Base-by-base conservation (phyloP, 1,140 invertebrate species). In the Pseudomyrmex flavicornis region DNA sequence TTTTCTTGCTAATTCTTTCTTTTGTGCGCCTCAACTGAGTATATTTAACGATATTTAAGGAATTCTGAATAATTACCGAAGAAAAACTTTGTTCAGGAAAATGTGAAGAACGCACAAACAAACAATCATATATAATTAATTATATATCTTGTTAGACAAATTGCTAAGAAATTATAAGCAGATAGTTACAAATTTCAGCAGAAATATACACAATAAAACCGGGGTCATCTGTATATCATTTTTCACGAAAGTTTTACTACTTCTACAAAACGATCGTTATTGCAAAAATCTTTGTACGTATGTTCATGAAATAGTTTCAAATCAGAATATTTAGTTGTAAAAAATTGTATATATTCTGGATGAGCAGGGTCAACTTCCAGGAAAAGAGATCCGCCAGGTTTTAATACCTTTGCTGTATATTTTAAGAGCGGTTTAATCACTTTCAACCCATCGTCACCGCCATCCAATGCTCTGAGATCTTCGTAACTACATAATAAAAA, bases 391-490 rank as follows among this genome's bases (percentile, higher is more conserved):
- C 96, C 96, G 1, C 91, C 91, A 1, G 93, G 83, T 74, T 94
- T 94, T 52, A 96, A 90, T 59, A 93, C 89, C 15, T 88, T 85
- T 17, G 95, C 93, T 10, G 95, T 94, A 76, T 95, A 93, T 56
- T 94, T 93, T 70, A 96, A 92, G 17, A 96, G 94, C 54, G 94
- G 85, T 73, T 95, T 95, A 52, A 96, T 95, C 7, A 96, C 86
- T 66, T 94, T 92, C 54, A 96, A 89, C 2, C 96, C 96, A 92
- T 96, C 96, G 5, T 91, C 85, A 10, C 96, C 96, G 12, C 96
- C 96, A 91, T 96, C 95, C 52, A 96, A 89, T 3, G 96, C 96
- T 84, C 91, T 93, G 15, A 95, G 87, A 90, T 96, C 96, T 91
- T 96, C 96, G 90, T 96, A 96, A 77, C 96, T 96, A 76, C 1